Base-by-base conservation (phyloP, 1,140 invertebrate species). In the Zaprionus davidi region DNA sequence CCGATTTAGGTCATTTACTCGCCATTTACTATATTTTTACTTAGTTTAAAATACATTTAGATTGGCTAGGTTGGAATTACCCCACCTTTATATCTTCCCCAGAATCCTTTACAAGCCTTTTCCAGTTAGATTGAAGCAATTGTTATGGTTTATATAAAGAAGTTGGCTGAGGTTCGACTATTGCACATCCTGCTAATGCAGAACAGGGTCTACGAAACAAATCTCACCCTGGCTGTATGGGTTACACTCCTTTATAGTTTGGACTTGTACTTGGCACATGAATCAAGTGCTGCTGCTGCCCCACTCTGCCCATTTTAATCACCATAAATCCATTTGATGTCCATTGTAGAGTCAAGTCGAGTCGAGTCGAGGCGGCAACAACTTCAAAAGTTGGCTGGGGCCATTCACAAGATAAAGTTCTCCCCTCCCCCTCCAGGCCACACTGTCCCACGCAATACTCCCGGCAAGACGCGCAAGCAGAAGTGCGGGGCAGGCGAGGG, bases 351-450 rank as follows among this genome's bases (percentile, higher is more conserved):
- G 41, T 46, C 41, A 6, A 44, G 41, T 15, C 41, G 36, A 31
- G 49, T 7, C 44, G 46, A 73, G 56, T 59, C 72, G n/a, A 46
- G 41, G n/a, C 41, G 41, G 28, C 57, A 76, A 74, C 72, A 76
- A 76, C 67, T 71, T 76, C 34, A 58, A 78, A 78, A 78, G 73
- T 75, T 67, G 63, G 66, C 38, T 58, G 62, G 46, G 55, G 68
- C 67, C 63, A 66, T 76, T 76, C 67, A 67, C 63, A 70, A 78
- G 76, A 78, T 78, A 78, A 76, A 78, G 70, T 11, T 1, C 51
- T 36, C 63, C 63, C 5, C 28, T 15, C 0, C 13, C 13, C 31
- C 15, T 9, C 2, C 5, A 20, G 24, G 11, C 11, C 62, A 41
- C 38, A 41, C 31, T 11, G 31, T 9, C 31, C 31, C 31, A 34